These are phyloP conservation scores for Cryptocheilus praepositus DNA, from an alignment of 2,888 invertebrate species.

Conservation along the genomic window DNA sequence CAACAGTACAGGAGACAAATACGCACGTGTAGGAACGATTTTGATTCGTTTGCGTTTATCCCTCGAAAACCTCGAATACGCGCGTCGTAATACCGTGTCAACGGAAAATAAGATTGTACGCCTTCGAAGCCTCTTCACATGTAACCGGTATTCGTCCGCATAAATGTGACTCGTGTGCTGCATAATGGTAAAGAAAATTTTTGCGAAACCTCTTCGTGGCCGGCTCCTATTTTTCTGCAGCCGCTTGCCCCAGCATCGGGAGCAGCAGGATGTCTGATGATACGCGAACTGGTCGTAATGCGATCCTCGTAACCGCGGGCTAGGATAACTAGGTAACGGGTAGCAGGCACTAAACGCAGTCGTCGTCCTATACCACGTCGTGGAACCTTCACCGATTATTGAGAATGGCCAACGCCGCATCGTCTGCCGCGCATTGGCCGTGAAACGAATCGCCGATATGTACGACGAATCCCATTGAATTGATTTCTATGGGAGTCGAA, in stretches of 20 bases:
- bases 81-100: too few relatives aligned
- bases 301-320: conserved; percentile 64
- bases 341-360: conserved; percentile 58
- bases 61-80: too few relatives aligned
- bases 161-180: too few relatives aligned
- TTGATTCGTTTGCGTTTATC: too few relatives aligned
- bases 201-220: background rate
- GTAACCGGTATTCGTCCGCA: too few relatives aligned
- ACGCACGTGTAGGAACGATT: too few relatives aligned
- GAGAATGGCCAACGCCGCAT: conserved; percentile 31
- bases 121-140: too few relatives aligned
- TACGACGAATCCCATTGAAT: conserved; percentile 3
- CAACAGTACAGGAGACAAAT: too few relatives aligned
- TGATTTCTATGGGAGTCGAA: too few relatives aligned
- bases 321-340: conserved; percentile 69
- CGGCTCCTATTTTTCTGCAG: background rate
- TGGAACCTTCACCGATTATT: conserved; percentile 52
- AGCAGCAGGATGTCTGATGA: conserved; percentile 56
- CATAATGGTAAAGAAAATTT: too few relatives aligned
- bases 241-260: conserved; percentile 23
- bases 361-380: conserved; percentile 45
- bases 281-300: conserved; percentile 61
- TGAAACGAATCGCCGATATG: conserved; percentile 1
- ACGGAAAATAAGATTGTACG: too few relatives aligned
- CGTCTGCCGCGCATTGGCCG: background rate